phyloP scores from a whole-genome alignment of 2,113 vertebrate genomes.

The Pollimyrus isidori region DNA sequence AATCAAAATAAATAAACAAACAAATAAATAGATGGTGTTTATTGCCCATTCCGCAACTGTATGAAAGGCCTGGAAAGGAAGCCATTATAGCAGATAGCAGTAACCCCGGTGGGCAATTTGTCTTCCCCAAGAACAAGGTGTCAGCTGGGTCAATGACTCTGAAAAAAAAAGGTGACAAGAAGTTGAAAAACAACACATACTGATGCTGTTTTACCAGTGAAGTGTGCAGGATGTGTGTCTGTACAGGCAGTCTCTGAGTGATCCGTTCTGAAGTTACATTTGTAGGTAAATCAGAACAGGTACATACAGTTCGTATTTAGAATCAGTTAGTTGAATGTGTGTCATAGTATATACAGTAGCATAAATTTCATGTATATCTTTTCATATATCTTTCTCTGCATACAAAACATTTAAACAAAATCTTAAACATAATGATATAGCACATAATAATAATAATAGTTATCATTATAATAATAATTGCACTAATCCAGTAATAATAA shows the following conservation, averaged over 20 bases:
- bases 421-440: neutral
- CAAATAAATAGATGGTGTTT: neutral
- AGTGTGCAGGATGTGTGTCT: neutral
- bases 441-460: neutral
- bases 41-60: neutral
- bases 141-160: neutral
- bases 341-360: neutral
- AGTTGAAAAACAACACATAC: neutral
- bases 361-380: neutral
- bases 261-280: neutral
- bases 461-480: neutral
- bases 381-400: neutral
- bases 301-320: neutral
- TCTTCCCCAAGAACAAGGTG: neutral
- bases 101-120: neutral
- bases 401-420: neutral
- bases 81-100: neutral
- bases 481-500: neutral
- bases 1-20: neutral
- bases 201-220: neutral
- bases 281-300: neutral
- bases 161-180: neutral
- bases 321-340: neutral
- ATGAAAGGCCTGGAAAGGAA: neutral
- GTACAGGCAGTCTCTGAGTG: neutral